phyloP scores from a whole-genome alignment of 2,888 invertebrate species.

The Agriopis aurantiaria region DNA sequence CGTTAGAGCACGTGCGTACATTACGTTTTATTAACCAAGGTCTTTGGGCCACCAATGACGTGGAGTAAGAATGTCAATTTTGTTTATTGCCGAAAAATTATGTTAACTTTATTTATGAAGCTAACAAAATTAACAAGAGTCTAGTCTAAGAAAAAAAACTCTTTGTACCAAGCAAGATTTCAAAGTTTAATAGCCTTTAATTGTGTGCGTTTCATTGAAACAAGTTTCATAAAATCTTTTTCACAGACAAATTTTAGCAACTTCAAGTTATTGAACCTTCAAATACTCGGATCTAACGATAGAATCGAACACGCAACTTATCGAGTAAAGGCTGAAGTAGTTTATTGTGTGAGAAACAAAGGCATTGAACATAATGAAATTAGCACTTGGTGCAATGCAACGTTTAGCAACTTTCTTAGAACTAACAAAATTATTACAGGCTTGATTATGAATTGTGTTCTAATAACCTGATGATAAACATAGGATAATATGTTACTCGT shows the following conservation, averaged over 20 bases:
- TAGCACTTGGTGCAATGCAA: conserved; percentile 26
- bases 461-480: too few relatives aligned
- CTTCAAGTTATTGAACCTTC: conserved; percentile 2
- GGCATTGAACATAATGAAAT: conserved; percentile 34
- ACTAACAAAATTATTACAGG: not conserved
- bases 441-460: not conserved
- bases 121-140: not conserved
- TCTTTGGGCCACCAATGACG: conserved; percentile 20
- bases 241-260: too few relatives aligned
- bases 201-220: too few relatives aligned
- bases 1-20: conserved; percentile 33
- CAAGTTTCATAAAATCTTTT: too few relatives aligned
- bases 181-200: too few relatives aligned
- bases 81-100: not conserved
- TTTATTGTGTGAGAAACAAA: conserved; percentile 35
- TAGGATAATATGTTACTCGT: too few relatives aligned
- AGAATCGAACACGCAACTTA: conserved; percentile 18
- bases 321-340: not conserved
- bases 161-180: too few relatives aligned
- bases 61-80: not conserved
- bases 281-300: conserved; percentile 14
- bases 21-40: conserved; percentile 32
- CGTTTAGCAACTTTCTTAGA: conserved; percentile 44
- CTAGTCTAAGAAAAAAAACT: not conserved
- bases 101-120: not conserved